phyloP scores from a whole-genome alignment of 2,113 vertebrate species.

The Dasyornis broadbenti region DNA sequence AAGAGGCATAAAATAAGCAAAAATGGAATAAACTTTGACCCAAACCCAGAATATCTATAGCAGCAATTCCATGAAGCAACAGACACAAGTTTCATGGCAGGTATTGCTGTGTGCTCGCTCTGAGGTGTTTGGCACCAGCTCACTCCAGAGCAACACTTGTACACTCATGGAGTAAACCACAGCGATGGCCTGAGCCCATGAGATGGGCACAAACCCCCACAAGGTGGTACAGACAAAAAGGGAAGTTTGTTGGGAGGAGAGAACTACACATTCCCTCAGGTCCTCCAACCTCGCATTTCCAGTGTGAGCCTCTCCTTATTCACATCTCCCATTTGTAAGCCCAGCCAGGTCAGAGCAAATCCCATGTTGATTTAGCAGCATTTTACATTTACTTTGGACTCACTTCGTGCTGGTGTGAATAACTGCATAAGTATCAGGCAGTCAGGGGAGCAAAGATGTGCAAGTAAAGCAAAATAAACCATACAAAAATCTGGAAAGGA shows the following conservation, averaged over 20 bases:
- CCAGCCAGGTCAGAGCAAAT: constrained; percentile 16
- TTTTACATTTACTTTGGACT: constrained; percentile 49
- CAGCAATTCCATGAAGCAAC: neutral
- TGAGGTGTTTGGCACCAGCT: neutral
- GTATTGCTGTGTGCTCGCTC: neutral
- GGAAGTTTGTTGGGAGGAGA: neutral
- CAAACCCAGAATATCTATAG: neutral
- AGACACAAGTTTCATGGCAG: neutral
- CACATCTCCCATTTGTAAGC: neutral
- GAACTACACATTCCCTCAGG: neutral
- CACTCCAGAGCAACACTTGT: neutral
- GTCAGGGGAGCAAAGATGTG: constrained; percentile 11
- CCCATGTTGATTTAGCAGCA: neutral
- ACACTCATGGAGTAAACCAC: fast-evolving
- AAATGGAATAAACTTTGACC: neutral
- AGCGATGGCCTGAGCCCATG: fast-evolving
- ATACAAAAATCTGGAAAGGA: neutral
- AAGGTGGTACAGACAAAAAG: neutral
- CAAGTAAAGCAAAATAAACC: neutral
- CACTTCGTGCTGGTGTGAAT: neutral
- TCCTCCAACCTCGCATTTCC: neutral
- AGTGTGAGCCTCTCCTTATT: neutral
- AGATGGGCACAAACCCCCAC: neutral
- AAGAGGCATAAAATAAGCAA: neutral
- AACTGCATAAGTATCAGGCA: neutral